Conservation (phyloP, 2,113 vertebrate species). For the Illadopsis cleaveri region DNA sequence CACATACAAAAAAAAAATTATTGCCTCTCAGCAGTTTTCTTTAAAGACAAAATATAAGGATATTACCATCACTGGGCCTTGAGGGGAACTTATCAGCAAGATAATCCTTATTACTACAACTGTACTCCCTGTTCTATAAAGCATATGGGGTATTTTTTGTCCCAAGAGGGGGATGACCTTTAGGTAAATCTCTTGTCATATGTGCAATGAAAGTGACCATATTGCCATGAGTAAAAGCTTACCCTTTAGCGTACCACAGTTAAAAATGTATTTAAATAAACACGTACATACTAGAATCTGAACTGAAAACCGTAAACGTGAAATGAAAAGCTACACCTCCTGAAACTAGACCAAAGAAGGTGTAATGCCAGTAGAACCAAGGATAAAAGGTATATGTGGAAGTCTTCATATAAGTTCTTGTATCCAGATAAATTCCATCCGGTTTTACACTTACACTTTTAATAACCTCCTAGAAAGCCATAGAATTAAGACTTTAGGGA, state of each 20-base stretch:
- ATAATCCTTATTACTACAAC: constrained; percentile 77
- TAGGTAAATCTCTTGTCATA: constrained; percentile 33
- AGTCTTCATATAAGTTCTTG: background rate
- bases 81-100: constrained; percentile 72
- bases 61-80: constrained; percentile 78
- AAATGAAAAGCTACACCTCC: background rate
- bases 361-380: background rate
- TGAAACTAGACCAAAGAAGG: constrained; percentile 1
- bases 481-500: constrained; percentile 26
- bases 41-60: constrained; percentile 81
- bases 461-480: background rate
- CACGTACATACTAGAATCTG: background rate
- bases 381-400: background rate
- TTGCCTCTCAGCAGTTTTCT: constrained; percentile 84
- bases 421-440: background rate
- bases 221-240: background rate
- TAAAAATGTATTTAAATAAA: constrained; percentile 33
- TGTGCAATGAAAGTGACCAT: background rate
- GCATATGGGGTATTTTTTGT: constrained; percentile 48
- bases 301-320: background rate
- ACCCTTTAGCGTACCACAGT: background rate
- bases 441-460: background rate
- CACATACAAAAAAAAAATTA: constrained; percentile 82
- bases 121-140: constrained; percentile 48
- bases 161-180: constrained; percentile 43